Conservation (phyloP, 2,888 invertebrate species). For the Caenorhabditis sp. region DNA sequence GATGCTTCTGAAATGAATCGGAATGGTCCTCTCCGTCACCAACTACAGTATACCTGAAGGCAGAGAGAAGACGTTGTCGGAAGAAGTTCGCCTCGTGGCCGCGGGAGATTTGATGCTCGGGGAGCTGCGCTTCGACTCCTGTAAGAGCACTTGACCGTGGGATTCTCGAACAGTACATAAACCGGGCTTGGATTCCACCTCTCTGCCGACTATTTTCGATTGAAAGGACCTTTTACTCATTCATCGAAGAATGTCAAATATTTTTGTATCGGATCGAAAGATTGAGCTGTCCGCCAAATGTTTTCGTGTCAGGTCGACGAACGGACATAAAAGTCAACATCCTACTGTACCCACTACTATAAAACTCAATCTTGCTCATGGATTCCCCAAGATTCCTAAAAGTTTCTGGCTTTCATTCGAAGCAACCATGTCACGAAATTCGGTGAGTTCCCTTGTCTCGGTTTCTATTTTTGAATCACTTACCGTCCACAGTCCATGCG, state of each 20-base stretch:
- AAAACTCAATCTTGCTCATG: constrained; percentile 39
- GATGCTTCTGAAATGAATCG: constrained; percentile 43
- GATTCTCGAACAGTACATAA: constrained; percentile 30
- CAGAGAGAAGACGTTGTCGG: constrained; percentile 55
- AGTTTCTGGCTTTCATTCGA: constrained; percentile 50
- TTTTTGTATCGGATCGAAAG: constrained; percentile 54
- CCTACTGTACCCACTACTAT: constrained; percentile 43
- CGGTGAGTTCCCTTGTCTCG: constrained; percentile 23
- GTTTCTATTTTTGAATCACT: constrained; percentile 4
- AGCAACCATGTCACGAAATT: constrained; percentile 43
- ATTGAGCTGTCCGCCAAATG: constrained; percentile 54
- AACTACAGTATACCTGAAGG: constrained; percentile 50
- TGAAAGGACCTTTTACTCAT: constrained; percentile 10
- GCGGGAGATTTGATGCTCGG: constrained; percentile 51
- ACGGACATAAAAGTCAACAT: constrained; percentile 42
- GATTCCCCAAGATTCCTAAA: constrained; percentile 50
- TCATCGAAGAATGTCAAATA: constrained; percentile 46
- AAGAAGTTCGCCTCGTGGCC: constrained; percentile 63
- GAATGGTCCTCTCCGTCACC: neutral
- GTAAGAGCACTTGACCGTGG: constrained; percentile 39
- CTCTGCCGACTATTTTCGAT: constrained; percentile 2
- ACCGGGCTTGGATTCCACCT: too few species aligned
- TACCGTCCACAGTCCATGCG: constrained; percentile 55
- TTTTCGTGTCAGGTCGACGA: constrained; percentile 52
- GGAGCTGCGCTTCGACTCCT: constrained; percentile 43